These are phyloP conservation scores for Leptinotarsa juncta DNA, from an alignment of 2,888 invertebrate species.

Conservation along the genomic window DNA sequence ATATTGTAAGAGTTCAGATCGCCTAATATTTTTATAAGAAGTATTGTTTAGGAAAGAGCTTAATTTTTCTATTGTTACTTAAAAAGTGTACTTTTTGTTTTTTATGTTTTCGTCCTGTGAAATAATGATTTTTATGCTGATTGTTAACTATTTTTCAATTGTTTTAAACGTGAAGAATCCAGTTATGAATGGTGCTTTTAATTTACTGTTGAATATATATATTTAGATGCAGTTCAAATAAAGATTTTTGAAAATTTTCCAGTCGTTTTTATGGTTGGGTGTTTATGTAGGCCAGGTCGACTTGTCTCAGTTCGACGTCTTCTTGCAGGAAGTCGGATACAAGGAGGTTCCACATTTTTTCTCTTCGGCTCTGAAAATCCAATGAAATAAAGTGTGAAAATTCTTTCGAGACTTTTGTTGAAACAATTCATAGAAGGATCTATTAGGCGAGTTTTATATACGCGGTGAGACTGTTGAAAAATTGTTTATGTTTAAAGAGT, in stretches of 20 bases:
- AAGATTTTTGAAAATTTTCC: conserved; percentile 41
- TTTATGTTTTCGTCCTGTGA: conserved; percentile 36
- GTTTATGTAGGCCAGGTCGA: conserved; percentile 55
- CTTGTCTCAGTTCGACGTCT: conserved; percentile 53
- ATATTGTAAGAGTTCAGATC: conserved; percentile 26
- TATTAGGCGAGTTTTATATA: too few species aligned
- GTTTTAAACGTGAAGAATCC: conserved; percentile 41
- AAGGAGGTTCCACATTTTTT: conserved; percentile 48
- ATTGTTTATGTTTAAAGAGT: too few species aligned
- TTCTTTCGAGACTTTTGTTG: too few species aligned
- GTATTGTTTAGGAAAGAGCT: conserved; percentile 33
- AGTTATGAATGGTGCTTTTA: conserved; percentile 45
- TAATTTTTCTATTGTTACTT: conserved; percentile 38
- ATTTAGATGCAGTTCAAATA: conserved; percentile 47
- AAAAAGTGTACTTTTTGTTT: conserved; percentile 28
- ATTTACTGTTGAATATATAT: conserved; percentile 45
- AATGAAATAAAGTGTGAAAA: too few species aligned
- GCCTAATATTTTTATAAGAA: conserved; percentile 44
- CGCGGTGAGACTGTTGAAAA: too few species aligned
- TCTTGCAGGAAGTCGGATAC: conserved; percentile 54
- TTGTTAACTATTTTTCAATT: conserved; percentile 41
- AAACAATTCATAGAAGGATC: too few species aligned
- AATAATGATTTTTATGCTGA: conserved; percentile 36
- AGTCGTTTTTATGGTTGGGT: conserved; percentile 43
- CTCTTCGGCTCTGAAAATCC: conserved; percentile 48